Evolutionary conservation across 92 coral and sea anemone species (phyloP).

Genomic region (Pocillopora meandrina): DNA sequence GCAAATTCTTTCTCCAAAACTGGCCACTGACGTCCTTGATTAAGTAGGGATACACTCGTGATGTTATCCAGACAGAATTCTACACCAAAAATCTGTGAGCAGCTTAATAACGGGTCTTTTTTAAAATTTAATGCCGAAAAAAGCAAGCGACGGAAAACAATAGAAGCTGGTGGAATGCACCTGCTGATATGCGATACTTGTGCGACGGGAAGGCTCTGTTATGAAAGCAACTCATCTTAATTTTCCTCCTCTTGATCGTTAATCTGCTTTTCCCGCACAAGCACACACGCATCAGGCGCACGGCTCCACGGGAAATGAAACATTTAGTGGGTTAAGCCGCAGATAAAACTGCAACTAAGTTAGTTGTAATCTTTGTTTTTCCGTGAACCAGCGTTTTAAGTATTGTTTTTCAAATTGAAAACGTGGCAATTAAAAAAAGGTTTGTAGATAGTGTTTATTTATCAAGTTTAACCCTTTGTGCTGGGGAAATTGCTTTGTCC

Average conservation of each 20-base stretch:
- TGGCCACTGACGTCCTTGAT: background rate
- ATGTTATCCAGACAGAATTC: background rate
- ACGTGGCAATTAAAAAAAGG: no score
- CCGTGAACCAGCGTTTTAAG: background rate
- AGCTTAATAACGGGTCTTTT: background rate
- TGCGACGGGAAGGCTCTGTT: constrained; percentile 9
- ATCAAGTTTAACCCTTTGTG: background rate
- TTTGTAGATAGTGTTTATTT: background rate
- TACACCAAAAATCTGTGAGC: constrained; percentile 3
- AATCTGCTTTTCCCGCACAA: background rate
- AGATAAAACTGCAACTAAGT: no score
- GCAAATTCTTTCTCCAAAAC: constrained; percentile 10
- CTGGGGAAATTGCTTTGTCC: constrained; percentile 2
- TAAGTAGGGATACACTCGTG: constrained; percentile 4
- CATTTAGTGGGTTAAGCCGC: background rate
- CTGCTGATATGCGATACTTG: constrained; percentile 33
- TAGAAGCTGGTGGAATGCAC: constrained; percentile 22
- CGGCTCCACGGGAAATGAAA: background rate
- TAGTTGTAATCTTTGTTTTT: background rate
- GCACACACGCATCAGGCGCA: background rate
- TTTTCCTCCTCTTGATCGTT: background rate
- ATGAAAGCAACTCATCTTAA: constrained; percentile 11
- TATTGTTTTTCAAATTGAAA: background rate
- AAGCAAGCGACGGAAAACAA: constrained; percentile 30
- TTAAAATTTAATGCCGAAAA: constrained; percentile 22